Conservation (phyloP, 2,888 invertebrate species). For the Frankliniella fusca region DNA sequence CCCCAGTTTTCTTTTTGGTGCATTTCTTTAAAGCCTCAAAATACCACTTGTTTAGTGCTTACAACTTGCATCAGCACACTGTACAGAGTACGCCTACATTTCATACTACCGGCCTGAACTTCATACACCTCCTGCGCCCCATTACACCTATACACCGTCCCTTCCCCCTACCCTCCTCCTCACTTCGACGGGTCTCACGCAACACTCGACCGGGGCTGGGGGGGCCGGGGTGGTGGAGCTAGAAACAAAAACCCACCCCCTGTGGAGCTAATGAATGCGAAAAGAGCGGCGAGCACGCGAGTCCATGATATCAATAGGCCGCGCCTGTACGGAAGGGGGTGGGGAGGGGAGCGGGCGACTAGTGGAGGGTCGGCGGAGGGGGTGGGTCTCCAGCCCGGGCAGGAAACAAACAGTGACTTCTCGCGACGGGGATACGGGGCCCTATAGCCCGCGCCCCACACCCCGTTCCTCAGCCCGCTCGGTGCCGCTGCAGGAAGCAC, state of each 20-base stretch:
- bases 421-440: conserved; percentile 7
- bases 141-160: neutral
- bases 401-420: conserved; percentile 22
- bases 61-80: too few species aligned
- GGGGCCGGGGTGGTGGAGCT: neutral
- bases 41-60: too few species aligned
- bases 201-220: too few species aligned
- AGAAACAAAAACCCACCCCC: neutral
- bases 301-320: conserved; percentile 2
- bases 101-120: too few species aligned
- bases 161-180: neutral
- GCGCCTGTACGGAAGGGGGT: neutral
- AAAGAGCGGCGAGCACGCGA: conserved; percentile 4
- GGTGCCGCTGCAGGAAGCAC: neutral
- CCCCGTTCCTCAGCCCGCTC: neutral
- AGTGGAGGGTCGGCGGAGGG: neutral
- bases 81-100: too few species aligned
- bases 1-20: too few species aligned
- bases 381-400: neutral
- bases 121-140: too few species aligned
- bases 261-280: neutral
- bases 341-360: neutral
- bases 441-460: too few species aligned
- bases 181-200: too few species aligned
- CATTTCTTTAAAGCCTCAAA: too few species aligned